Percentiles rank a stretch among this genome's conserved stretches.
phyloP scores from a whole-genome alignment of 2,113 vertebrate genomes.

The Gavia stellata region DNA sequence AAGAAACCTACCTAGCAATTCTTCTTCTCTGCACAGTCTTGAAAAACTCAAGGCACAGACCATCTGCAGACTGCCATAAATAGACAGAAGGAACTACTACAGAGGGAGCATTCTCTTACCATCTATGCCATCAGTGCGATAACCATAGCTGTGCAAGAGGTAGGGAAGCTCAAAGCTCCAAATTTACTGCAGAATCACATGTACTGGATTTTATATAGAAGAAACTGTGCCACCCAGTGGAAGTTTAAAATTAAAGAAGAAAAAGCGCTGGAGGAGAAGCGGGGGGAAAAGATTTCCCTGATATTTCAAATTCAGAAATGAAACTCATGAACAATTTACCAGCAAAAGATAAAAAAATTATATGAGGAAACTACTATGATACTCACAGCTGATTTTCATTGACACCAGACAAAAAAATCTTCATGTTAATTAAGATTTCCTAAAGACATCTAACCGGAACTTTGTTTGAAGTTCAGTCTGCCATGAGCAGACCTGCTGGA shows the following conservation, averaged over 20 bases:
- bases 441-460: neutral
- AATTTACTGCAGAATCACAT: neutral
- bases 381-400: neutral
- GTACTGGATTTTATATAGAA: neutral
- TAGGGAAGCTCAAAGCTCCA: neutral
- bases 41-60: neutral
- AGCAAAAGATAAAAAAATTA: neutral
- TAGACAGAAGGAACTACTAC: neutral
- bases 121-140: neutral
- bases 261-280: neutral
- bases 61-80: neutral
- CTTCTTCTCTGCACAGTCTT: neutral
- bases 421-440: neutral
- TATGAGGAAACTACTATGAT: neutral
- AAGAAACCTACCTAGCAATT: neutral
- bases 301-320: neutral
- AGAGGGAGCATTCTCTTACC: neutral
- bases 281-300: neutral
- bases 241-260: neutral
- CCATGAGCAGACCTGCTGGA: neutral
- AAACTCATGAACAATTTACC: neutral
- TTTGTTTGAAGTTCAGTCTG: neutral
- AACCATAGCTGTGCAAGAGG: neutral
- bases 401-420: neutral
- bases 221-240: slow-evolving; percentile 52